Evolutionary conservation across 2,797 vertebrate species (phyloP).

Genomic region (Tamandua tetradactyla): DNA sequence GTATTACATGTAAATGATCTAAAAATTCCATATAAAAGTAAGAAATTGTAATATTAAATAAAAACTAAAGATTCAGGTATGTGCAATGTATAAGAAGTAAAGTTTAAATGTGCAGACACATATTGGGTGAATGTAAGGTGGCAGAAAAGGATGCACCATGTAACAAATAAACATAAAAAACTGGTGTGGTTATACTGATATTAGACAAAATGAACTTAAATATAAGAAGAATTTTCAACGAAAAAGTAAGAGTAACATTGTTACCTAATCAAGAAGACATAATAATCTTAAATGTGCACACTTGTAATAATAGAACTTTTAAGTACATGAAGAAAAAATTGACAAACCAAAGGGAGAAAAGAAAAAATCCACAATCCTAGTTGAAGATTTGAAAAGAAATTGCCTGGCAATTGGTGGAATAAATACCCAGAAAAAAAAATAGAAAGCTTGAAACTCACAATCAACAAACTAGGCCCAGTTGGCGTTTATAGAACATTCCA

Average conservation of each 20-base stretch:
- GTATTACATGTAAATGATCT: neutral
- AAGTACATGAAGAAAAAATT: neutral
- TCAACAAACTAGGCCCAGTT: neutral
- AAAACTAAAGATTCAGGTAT: neutral
- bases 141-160: neutral
- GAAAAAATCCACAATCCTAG: neutral
- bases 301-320: neutral
- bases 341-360: neutral
- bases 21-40: neutral
- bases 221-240: neutral
- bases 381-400: neutral
- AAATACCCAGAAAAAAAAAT: neutral
- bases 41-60: neutral
- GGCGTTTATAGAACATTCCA: neutral
- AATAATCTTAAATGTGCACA: neutral
- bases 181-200: neutral
- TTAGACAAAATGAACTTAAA: neutral
- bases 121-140: neutral
- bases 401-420: neutral
- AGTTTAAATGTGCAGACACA: neutral
- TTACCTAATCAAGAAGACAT: neutral
- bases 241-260: neutral
- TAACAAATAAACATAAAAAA: neutral
- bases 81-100: neutral
- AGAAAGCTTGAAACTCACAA: neutral